Base-by-base conservation (phyloP, 2,888 invertebrate genomes). In the Drosophila mimetica region DNA sequence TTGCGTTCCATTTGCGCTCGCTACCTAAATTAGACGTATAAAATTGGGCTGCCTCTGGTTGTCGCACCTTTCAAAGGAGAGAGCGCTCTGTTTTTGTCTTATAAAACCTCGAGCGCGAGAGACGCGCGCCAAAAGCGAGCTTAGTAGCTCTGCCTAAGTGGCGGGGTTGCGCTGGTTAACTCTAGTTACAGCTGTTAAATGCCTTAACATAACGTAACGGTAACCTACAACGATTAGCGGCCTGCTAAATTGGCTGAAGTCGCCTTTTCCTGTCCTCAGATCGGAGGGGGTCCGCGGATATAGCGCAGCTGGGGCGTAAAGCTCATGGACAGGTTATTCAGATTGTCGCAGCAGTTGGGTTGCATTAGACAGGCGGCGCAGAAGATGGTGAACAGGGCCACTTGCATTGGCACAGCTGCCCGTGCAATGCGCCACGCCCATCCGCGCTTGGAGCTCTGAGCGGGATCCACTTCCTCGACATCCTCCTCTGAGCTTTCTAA, bases 271-370 rank as follows among this genome's bases (percentile, higher is more conserved):
- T 25, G 22, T 72, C 75, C 89, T 94, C 93, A 96, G 86, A 95
- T 94, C 18, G 96, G 96, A 70, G 96, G 96, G 39, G 96, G 95
- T 69, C 96, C 96, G 72, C 94, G 94, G 57, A 95, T 93, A 88
- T 96, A 96, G 75, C 95, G 94, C 77, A 96, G 92, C 89, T 96
- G 95, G 14, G 96, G 96, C 65, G 94, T 94, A 54, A 96, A 92
- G 50, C 95, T 95, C 90, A 95, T 93, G 71, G 94, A 94, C 79
- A 95, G 93, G 86, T 94, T 95, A 91, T 96, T 95, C 83, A 95
- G 93, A 73, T 94, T 93, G 91, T 96, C 95, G 92, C 96, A 96
- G 90, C 96, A 96, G 53, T 94, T 94, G 1, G 95, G 95, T 86
- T 95, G 95, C 87, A 95, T 92, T 34, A 95, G 92, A 83, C 94